Evolutionary conservation across 2,797 vertebrate genomes (phyloP), one percentile per base, ranked within the genome.

Genomic region (Sarcoramphus papa): DNA sequence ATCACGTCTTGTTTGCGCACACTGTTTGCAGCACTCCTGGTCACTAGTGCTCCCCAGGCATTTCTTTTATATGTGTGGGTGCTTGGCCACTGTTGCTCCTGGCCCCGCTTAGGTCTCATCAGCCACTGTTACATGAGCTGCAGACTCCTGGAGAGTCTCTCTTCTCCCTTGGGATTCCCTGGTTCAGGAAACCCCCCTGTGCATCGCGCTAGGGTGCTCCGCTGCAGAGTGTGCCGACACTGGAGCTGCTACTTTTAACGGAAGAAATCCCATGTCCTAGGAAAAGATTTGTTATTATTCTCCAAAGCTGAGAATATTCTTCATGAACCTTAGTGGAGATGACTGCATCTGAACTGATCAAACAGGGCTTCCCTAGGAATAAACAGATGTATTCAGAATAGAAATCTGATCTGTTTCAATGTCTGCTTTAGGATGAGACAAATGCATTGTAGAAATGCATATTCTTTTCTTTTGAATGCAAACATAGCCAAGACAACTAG

Each of bases 141-240:
- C 1, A 2, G 6, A 25, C 12, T 79, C 12, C 37, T 45, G 40
- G 12, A 0, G 1, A 12, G 27, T 30, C 6, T 65, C 33, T 56
- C 12, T 15, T 8, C 5, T n/a, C 24, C 24, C 11, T 8, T 51
- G 47, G 23, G 14, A 4, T 51, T n/a, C 14, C 8, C 19, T 17
- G 14, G 11, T n/a, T n/a, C 37, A n/a, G 59, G 28, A 51, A 24
- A 3, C 0, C 3, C 7, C 15, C 21, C 12, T 2, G 9, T 41
- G 24, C 23, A 6, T 10, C 1, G 2, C 8, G 4, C 30, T 31
- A 21, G 23, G 33, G n/a, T 2, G 1, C 22, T 50, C 22, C 0
- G 1, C 22, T 62, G 28, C 2, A 1, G 14, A 41, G 6, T 4
- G 18, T 41, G 35, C 35, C 1, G 1, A 1, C 37, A 53, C 23